A percentile compares a stretch with the other conserved stretches of the same genome.
phyloP scores from a whole-genome alignment of 2,797 vertebrate species.

The Sebastolobus altivelis region DNA sequence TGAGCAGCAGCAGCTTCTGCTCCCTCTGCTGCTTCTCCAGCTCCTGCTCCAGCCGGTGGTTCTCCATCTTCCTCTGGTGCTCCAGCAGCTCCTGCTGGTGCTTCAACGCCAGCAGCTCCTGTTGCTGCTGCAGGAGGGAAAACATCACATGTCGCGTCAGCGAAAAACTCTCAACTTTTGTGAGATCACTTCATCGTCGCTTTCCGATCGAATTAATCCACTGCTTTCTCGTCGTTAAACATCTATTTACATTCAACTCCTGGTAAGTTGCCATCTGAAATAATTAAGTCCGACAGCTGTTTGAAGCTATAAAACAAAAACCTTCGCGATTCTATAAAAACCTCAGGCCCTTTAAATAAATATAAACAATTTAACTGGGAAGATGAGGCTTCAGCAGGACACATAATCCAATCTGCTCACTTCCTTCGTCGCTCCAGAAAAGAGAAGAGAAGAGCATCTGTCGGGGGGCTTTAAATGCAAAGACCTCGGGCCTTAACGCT shows the following conservation, averaged over 20 bases:
- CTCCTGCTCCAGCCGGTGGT: constrained; percentile 94
- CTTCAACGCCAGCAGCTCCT: constrained; percentile 94
- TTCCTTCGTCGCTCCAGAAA: constrained; percentile 27
- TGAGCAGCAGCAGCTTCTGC: constrained; percentile 93
- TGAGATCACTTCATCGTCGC: background rate
- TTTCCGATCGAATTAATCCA: constrained; percentile 6
- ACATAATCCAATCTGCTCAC: constrained; percentile 64
- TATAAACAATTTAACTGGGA: constrained; percentile 56
- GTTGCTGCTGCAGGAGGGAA: constrained; percentile 88
- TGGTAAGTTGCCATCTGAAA: constrained; percentile 46
- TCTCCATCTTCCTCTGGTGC: constrained; percentile 94
- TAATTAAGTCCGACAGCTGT: constrained; percentile 64
- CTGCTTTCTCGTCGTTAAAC: constrained; percentile 5
- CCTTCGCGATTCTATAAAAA: constrained; percentile 53
- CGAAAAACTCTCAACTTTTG: background rate
- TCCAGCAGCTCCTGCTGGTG: constrained; percentile 95
- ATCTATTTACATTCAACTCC: constrained; percentile 29
- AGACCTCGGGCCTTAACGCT: constrained; percentile 8
- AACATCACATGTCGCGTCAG: constrained; percentile 11
- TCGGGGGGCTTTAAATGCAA: constrained; percentile 32
- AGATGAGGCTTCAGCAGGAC: constrained; percentile 46
- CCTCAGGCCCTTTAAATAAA: constrained; percentile 66
- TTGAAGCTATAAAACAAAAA: constrained; percentile 63
- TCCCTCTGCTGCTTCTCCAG: constrained; percentile 94
- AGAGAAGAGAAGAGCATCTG: constrained; percentile 44